Evolutionary conservation across 2,113 vertebrate species (phyloP).

Genomic region (Sapayoa aenigma): DNA sequence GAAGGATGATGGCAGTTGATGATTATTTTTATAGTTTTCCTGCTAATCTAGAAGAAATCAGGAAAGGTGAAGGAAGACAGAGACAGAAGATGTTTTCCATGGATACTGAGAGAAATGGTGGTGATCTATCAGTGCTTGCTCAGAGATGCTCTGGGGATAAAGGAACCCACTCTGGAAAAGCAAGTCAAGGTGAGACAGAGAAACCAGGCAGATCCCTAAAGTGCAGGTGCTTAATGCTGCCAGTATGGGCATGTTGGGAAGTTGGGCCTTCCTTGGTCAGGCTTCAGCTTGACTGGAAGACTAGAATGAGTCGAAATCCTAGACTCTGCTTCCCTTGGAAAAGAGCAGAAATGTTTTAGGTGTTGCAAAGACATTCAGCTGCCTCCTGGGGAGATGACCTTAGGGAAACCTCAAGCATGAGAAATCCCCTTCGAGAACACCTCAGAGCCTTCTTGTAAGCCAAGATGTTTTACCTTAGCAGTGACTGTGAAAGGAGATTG

Average conservation of each 20-base stretch:
- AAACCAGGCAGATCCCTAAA: constrained; percentile 49
- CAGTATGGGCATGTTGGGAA: not conserved
- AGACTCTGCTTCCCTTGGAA: constrained; percentile 17
- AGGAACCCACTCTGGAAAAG: not conserved
- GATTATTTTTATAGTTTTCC: not conserved
- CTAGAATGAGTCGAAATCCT: constrained; percentile 21
- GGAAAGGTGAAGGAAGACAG: not conserved
- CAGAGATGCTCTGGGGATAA: not conserved
- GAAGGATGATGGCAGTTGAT: not conserved
- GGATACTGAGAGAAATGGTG: not conserved
- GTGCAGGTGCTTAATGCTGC: constrained; percentile 64
- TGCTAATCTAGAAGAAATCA: not conserved
- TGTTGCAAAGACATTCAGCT: not conserved
- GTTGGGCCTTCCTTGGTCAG: constrained; percentile 47
- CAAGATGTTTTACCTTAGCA: not conserved
- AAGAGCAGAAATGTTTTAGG: not conserved
- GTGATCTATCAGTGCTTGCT: not conserved
- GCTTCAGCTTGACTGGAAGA: constrained; percentile 58
- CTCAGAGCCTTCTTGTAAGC: not conserved
- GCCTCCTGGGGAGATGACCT: not conserved
- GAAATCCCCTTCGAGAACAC: not conserved
- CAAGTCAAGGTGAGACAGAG: not conserved
- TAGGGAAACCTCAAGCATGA: not conserved
- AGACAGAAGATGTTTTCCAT: not conserved
- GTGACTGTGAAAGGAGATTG: not conserved